A percentile compares a stretch with the other conserved stretches of the same genome.
phyloP scores from a whole-genome alignment of 2,888 invertebrate species.

The Philhelius pedissequus region DNA sequence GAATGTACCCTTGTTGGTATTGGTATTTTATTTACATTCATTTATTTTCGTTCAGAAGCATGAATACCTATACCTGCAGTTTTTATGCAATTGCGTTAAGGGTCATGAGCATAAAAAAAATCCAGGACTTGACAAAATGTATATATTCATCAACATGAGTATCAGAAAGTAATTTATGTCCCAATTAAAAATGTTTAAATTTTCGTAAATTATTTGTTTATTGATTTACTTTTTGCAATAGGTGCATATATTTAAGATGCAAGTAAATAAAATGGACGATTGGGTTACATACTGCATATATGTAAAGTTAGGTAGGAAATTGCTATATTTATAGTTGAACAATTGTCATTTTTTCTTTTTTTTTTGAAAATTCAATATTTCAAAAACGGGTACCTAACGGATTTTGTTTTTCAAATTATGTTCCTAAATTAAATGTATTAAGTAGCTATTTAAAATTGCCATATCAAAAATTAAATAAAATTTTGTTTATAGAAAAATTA shows the following conservation, averaged over 20 bases:
- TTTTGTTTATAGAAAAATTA: no score
- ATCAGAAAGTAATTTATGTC: not conserved
- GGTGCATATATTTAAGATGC: not conserved
- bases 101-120: not conserved
- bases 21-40: not conserved
- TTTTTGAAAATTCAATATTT: no score
- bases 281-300: not conserved
- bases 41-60: not conserved
- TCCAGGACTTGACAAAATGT: not conserved
- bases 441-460: no score
- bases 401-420: no score
- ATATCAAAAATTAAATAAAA: no score
- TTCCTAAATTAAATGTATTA: no score
- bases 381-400: no score
- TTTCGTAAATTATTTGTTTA: conserved; percentile 14
- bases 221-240: not conserved
- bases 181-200: conserved; percentile 19
- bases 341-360: no score
- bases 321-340: not conserved
- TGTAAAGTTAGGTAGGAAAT: no score
- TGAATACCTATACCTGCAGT: no score
- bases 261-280: not conserved
- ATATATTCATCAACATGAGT: no score
- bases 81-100: not conserved
- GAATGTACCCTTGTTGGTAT: not conserved